A percentile compares a stretch with the other conserved stretches of the same genome.
Evolutionary conservation across 2,888 invertebrate species (phyloP).

Genomic region (Parapristionchus giblindavisi): DNA sequence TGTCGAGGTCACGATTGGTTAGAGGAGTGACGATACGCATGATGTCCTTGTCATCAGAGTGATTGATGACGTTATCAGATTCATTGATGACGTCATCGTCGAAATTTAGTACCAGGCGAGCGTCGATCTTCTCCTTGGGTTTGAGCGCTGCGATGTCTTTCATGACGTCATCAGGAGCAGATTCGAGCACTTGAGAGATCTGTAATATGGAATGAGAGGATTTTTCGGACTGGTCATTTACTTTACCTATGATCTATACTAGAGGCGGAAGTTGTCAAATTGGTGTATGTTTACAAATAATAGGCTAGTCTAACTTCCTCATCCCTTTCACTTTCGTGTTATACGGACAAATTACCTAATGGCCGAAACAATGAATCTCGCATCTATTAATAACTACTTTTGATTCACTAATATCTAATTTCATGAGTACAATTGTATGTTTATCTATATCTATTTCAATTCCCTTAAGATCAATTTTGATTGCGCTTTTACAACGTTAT

Average conservation of each 20-base stretch:
- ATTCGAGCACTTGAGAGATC: slow-evolving; percentile 15
- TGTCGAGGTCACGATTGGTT: background rate
- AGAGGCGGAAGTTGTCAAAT: too few species aligned
- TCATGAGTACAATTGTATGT: too few species aligned
- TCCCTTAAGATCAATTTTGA: too few species aligned
- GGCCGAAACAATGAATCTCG: background rate
- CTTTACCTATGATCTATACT: too few species aligned
- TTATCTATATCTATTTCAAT: too few species aligned
- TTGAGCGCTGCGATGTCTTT: background rate
- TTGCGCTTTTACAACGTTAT: too few species aligned
- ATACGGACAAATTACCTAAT: background rate
- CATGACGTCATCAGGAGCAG: background rate
- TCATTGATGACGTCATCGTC: background rate
- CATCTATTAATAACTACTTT: too few species aligned
- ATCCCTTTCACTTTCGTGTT: background rate
- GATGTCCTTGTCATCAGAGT: background rate
- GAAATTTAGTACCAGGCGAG: background rate
- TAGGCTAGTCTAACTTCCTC: too few species aligned
- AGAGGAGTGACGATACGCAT: background rate
- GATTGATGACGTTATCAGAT: background rate
- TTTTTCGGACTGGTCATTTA: too few species aligned
- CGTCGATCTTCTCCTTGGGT: slow-evolving; percentile 19
- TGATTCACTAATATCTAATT: too few species aligned
- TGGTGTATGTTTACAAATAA: too few species aligned
- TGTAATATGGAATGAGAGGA: too few species aligned